Evolutionary conservation across 2,113 vertebrate species (phyloP).

Genomic region (Campylorhamphus procurvoides): DNA sequence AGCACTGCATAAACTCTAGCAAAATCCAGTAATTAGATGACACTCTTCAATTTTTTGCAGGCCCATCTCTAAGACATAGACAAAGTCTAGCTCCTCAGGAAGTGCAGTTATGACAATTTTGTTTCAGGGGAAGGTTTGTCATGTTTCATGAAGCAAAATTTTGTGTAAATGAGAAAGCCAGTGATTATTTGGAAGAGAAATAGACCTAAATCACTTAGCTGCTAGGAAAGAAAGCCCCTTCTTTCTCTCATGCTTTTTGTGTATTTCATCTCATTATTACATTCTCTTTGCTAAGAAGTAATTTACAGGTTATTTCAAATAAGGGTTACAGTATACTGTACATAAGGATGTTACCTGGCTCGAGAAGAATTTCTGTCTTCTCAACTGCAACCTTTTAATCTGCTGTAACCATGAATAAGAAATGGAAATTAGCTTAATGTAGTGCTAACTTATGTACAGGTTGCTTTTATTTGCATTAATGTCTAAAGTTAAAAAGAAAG

Average conservation of each 20-base stretch:
- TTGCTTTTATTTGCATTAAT: background rate
- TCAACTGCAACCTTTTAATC: background rate
- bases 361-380: background rate
- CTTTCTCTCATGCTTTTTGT: background rate
- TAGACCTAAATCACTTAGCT: background rate
- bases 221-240: background rate
- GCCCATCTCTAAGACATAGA: rapidly evolving
- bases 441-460: rapidly evolving
- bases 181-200: background rate
- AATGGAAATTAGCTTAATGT: background rate
- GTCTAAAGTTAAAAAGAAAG: background rate
- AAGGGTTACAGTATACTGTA: background rate
- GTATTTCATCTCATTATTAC: background rate
- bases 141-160: background rate
- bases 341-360: background rate
- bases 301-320: background rate
- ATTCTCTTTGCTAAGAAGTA: background rate
- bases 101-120: background rate
- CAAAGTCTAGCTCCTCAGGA: background rate
- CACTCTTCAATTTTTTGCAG: background rate
- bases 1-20: background rate
- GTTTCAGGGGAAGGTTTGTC: background rate
- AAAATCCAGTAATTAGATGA: background rate
- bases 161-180: background rate
- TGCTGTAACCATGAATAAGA: background rate